phyloP scores from a whole-genome alignment of 2,888 invertebrate genomes.

The Junonia oenone region DNA sequence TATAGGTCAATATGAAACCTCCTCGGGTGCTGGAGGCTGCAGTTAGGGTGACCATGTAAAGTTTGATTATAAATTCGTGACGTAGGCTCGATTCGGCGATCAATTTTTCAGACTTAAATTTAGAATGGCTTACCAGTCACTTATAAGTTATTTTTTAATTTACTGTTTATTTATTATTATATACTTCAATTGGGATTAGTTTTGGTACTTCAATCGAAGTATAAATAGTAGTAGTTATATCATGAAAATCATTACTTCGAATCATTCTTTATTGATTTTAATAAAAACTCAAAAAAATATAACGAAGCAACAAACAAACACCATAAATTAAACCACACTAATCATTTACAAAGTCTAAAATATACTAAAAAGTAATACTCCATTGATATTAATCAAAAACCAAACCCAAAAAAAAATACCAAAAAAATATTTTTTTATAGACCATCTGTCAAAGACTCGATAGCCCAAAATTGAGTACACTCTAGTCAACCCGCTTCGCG shows the following conservation, averaged over 20 bases:
- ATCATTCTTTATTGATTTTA: too few species aligned
- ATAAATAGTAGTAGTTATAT: too few species aligned
- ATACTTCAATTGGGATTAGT: not conserved
- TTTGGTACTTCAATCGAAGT: too few species aligned
- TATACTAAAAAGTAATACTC: too few species aligned
- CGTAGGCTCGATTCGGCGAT: constrained; percentile 31
- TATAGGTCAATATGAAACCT: constrained; percentile 79
- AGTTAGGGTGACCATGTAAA: constrained; percentile 57
- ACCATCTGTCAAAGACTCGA: constrained; percentile 19
- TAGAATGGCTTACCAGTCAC: not conserved
- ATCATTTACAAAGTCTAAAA: too few species aligned
- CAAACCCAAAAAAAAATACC: not conserved
- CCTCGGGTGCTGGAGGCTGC: constrained; percentile 76
- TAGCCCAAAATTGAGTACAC: constrained; percentile 33
- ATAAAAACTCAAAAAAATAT: too few species aligned
- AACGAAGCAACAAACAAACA: too few species aligned
- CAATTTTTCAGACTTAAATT: constrained; percentile 1
- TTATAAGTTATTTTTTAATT: not conserved
- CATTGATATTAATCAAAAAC: too few species aligned
- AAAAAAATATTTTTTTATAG: not conserved
- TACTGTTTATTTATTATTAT: not conserved
- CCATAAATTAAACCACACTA: too few species aligned
- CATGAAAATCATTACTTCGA: too few species aligned
- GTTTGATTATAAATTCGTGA: constrained; percentile 9
- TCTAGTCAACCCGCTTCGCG: constrained; percentile 54